Conservation (phyloP, 2,797 vertebrate species). For the Tokudaia tokunoshimensis region DNA sequence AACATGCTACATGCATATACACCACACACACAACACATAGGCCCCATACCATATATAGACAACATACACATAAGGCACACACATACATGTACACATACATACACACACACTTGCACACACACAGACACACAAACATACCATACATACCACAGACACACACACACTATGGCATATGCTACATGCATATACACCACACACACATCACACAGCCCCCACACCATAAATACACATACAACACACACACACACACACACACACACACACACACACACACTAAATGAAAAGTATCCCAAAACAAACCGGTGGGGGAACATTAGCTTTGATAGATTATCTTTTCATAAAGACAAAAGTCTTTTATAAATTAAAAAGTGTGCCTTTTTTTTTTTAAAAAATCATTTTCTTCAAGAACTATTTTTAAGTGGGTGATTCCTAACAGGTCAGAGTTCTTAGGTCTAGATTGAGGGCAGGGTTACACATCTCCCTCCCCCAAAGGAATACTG, state of each 20-base stretch:
- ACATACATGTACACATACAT: background rate
- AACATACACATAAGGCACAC: no score
- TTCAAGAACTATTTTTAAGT: slow-evolving; percentile 40
- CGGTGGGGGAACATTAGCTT: background rate
- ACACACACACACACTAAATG: background rate
- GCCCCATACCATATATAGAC: no score
- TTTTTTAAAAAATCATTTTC: slow-evolving; percentile 32
- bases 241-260: background rate
- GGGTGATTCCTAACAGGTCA: background rate
- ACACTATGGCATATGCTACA: background rate
- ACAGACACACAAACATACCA: background rate
- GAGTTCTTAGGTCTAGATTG: background rate
- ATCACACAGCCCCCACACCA: background rate
- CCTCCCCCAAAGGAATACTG: background rate
- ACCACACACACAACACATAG: no score
- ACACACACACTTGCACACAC: background rate
- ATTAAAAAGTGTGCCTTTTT: slow-evolving; percentile 16
- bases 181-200: background rate
- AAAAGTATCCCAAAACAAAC: background rate
- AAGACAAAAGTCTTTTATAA: background rate
- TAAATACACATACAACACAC: background rate
- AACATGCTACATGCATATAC: no score
- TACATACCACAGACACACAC: background rate
- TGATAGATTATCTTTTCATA: background rate
- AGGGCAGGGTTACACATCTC: background rate